Conservation (phyloP, 64 coral and sea anemone genomes). For the Porites lutea region DNA sequence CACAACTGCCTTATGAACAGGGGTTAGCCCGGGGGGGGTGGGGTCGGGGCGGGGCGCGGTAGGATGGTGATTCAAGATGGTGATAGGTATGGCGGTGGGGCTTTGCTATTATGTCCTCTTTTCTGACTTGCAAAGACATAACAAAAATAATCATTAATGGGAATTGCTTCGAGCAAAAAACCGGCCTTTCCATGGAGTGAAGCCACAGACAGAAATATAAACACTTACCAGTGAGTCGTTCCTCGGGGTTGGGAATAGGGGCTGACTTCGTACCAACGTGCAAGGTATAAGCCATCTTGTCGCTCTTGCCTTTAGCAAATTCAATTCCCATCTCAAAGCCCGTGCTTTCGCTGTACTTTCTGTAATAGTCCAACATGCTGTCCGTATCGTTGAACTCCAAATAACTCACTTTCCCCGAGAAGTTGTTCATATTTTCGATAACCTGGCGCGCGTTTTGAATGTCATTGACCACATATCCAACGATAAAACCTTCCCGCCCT, state of each 20-base stretch:
- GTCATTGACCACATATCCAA: conserved; percentile 69
- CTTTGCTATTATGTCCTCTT: too few species aligned
- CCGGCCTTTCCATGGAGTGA: too few species aligned
- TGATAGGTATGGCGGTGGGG: too few species aligned
- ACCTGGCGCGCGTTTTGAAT: conserved; percentile 46
- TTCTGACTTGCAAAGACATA: too few species aligned
- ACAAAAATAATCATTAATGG: too few species aligned
- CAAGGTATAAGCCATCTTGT: conserved; percentile 56
- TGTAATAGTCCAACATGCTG: conserved; percentile 73
- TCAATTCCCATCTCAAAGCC: conserved; percentile 64
- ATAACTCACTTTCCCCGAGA: conserved; percentile 33
- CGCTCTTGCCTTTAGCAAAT: conserved; percentile 63
- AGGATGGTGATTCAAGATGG: too few species aligned
- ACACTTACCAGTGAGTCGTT: conserved; percentile 47
- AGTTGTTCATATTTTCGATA: conserved; percentile 34
- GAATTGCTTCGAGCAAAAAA: too few species aligned
- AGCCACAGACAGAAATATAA: background rate
- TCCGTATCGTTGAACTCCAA: conserved; percentile 66
- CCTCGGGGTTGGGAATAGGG: conserved; percentile 34
- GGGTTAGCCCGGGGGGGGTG: too few species aligned
- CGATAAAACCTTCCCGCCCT: background rate
- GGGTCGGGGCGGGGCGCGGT: too few species aligned
- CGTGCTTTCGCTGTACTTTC: conserved; percentile 40
- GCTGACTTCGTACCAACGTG: conserved; percentile 14
- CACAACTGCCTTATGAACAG: too few species aligned